These are phyloP conservation scores for Phyllotreta cruciferae DNA, from an alignment of 2,888 invertebrate species.

Conservation along the genomic window DNA sequence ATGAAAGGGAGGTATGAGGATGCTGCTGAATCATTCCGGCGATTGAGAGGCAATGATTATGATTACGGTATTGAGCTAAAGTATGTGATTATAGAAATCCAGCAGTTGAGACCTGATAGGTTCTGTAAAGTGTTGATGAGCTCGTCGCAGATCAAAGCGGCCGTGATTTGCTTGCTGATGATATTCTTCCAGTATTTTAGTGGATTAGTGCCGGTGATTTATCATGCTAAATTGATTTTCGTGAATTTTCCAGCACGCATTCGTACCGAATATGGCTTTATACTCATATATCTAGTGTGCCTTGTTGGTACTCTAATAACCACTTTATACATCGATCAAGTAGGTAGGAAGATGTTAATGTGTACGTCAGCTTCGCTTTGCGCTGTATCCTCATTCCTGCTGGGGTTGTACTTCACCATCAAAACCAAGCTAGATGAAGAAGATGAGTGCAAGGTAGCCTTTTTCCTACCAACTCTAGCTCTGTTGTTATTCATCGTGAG, in stretches of 20 bases:
- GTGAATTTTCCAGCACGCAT: constrained; percentile 66
- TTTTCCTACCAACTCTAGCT: constrained; percentile 77
- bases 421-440: constrained; percentile 4
- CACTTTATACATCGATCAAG: constrained; percentile 77
- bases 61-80: constrained; percentile 68
- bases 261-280: constrained; percentile 57
- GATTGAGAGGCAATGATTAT: constrained; percentile 76
- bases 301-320: constrained; percentile 77
- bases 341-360: constrained; percentile 70
- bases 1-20: constrained; percentile 69
- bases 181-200: constrained; percentile 90
- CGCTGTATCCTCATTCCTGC: background rate
- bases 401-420: constrained; percentile 5
- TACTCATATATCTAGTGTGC: constrained; percentile 76
- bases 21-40: constrained; percentile 73
- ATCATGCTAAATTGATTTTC: constrained; percentile 80
- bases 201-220: constrained; percentile 83
- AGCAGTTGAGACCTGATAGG: constrained; percentile 65
- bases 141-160: constrained; percentile 69
- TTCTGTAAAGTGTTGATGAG: constrained; percentile 66
- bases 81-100: constrained; percentile 59
- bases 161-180: constrained; percentile 75
- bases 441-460: background rate
- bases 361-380: background rate
- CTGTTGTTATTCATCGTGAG: constrained; percentile 81